Conservation (phyloP, 2,113 vertebrate species). For the Salvelinus fontinalis region DNA sequence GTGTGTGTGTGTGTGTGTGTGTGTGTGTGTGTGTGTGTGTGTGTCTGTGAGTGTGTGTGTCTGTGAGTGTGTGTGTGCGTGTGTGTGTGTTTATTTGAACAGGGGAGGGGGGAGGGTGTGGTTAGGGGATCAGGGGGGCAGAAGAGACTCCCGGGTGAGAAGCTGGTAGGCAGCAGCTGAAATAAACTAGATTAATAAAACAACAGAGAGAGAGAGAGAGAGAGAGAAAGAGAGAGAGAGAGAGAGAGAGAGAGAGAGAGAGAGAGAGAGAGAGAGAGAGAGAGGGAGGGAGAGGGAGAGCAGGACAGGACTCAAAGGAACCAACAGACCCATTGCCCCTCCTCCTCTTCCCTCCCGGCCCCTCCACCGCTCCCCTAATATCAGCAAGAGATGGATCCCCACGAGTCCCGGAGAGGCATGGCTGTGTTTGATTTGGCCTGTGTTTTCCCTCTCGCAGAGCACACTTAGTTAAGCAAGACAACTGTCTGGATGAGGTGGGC, state of each 20-base stretch:
- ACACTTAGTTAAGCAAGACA: slow-evolving; percentile 44
- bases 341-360: slow-evolving; percentile 22
- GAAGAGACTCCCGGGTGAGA: slow-evolving; percentile 53
- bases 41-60: slow-evolving; percentile 4
- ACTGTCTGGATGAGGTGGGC: slow-evolving; percentile 52
- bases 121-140: slow-evolving; percentile 53
- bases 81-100: slow-evolving; percentile 40
- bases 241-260: slow-evolving; percentile 17
- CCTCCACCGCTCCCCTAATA: slow-evolving; percentile 50
- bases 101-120: slow-evolving; percentile 34
- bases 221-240: slow-evolving; percentile 15
- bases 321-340: slow-evolving; percentile 33
- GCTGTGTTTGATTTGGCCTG: slow-evolving; percentile 52
- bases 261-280: slow-evolving; percentile 27
- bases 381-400: slow-evolving; percentile 63
- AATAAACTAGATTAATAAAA: slow-evolving; percentile 75
- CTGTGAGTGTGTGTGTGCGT: slow-evolving; percentile 20
- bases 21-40: neutral
- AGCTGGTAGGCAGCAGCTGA: slow-evolving; percentile 52
- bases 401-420: slow-evolving; percentile 47
- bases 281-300: slow-evolving; percentile 1
- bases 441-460: slow-evolving; percentile 40
- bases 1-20: too few species aligned
- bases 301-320: slow-evolving; percentile 55
- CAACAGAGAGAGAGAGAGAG: slow-evolving; percentile 48